phyloP scores from a whole-genome alignment of 2,888 invertebrate species.

The Chloromyia formosa region DNA sequence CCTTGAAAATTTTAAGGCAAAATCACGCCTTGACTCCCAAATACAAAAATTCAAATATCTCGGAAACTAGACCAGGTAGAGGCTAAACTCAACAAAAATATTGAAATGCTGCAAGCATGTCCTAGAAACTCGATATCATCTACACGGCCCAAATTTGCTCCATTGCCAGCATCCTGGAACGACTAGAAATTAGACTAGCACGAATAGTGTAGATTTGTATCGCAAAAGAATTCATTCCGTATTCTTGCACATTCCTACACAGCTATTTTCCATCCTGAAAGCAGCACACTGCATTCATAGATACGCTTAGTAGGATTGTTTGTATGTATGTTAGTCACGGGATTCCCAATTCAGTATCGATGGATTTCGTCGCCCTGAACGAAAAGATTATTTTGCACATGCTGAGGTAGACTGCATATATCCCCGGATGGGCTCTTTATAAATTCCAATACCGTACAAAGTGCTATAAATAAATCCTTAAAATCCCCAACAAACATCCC shows the following conservation, averaged over 20 bases:
- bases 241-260: conserved; percentile 4
- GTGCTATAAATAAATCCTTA: conserved; percentile 48
- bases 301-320: background rate
- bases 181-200: background rate
- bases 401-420: conserved; percentile 43
- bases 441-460: conserved; percentile 45
- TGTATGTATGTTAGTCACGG: background rate
- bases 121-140: too few relatives aligned
- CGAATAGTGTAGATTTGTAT: background rate
- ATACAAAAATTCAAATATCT: too few relatives aligned
- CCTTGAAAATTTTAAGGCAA: too few relatives aligned
- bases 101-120: too few relatives aligned
- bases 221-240: background rate
- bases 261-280: background rate
- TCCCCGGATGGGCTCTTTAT: conserved; percentile 32
- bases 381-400: conserved; percentile 42
- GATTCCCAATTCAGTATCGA: conserved; percentile 21
- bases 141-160: background rate
- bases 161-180: background rate
- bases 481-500: conserved; percentile 46
- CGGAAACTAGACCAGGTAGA: too few relatives aligned
- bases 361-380: conserved; percentile 30
- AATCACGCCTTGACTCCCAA: too few relatives aligned
- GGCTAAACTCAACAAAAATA: too few relatives aligned
- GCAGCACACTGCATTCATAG: conserved; percentile 26